Evolutionary conservation across 35 echinoderm and acorn worm species (phyloP).

Genomic region (Patiria miniata): DNA sequence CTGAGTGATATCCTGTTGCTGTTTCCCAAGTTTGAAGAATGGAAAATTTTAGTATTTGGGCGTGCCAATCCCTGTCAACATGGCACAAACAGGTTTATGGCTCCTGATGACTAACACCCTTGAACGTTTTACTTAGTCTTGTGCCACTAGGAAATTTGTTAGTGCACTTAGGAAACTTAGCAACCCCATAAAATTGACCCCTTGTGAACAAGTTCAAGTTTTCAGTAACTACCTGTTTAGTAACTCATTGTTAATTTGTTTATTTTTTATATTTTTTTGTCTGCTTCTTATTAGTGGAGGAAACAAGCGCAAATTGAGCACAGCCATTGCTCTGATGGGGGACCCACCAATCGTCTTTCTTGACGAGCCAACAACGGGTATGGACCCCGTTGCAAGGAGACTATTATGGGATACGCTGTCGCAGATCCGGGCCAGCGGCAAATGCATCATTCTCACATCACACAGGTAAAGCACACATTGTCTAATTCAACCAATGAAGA

Average conservation of each 20-base stretch:
- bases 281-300: constrained; percentile 64
- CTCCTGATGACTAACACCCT: too few relatives aligned
- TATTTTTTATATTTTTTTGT: neutral
- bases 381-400: constrained; percentile 79
- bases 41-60: too few relatives aligned
- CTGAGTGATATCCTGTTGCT: too few relatives aligned
- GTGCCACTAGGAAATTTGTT: too few relatives aligned
- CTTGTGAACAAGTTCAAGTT: too few relatives aligned
- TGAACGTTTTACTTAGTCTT: too few relatives aligned
- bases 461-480: constrained; percentile 63
- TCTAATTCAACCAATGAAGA: neutral
- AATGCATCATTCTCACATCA: constrained; percentile 84
- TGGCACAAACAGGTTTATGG: too few relatives aligned
- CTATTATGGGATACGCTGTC: constrained; percentile 78
- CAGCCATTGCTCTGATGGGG: constrained; percentile 77
- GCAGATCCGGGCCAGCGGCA: constrained; percentile 62
- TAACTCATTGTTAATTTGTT: neutral
- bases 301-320: constrained; percentile 78
- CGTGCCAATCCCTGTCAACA: too few relatives aligned
- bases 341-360: constrained; percentile 84
- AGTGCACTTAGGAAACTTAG: too few relatives aligned
- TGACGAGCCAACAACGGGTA: constrained; percentile 87
- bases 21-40: too few relatives aligned
- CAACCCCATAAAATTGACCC: too few relatives aligned
- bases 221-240: too few relatives aligned